Conservation (phyloP, 2,797 vertebrate genomes). For the Gobionotothen gibberifrons region DNA sequence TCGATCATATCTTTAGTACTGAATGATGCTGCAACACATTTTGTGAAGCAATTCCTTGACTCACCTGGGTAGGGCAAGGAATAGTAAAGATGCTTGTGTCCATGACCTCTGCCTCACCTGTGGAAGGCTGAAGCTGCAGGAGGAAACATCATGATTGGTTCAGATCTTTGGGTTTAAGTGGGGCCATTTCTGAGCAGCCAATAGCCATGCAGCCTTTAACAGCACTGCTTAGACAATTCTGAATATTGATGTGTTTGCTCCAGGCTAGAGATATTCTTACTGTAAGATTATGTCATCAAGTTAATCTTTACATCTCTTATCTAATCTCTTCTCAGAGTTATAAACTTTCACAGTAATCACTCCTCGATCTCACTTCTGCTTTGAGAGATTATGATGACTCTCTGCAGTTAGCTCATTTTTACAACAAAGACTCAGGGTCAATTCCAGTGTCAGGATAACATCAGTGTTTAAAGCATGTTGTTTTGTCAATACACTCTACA, state of each 20-base stretch:
- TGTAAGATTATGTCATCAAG: not conserved
- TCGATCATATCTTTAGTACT: not conserved
- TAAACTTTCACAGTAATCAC: conserved; percentile 16
- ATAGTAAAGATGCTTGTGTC: conserved; percentile 35
- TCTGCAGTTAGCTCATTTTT: conserved; percentile 19
- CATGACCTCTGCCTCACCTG: conserved; percentile 40
- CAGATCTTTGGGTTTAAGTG: conserved; percentile 6
- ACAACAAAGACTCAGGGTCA: conserved; percentile 25
- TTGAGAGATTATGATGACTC: conserved; percentile 1
- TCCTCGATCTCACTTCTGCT: conserved; percentile 31
- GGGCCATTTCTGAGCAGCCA: conserved; percentile 6
- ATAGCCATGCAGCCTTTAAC: not conserved
- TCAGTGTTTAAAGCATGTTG: not conserved
- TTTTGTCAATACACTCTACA: not conserved
- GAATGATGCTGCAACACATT: not conserved
- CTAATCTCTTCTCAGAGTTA: conserved; percentile 47
- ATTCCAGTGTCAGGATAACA: conserved; percentile 15
- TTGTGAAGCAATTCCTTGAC: not conserved
- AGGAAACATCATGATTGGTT: conserved; percentile 32
- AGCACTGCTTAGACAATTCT: conserved; percentile 16
- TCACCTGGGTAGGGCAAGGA: conserved; percentile 79
- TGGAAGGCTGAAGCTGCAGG: conserved; percentile 75
- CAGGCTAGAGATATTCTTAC: conserved; percentile 10
- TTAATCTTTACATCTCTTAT: conserved; percentile 68
- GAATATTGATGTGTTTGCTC: not conserved